A percentile compares a stretch with the other conserved stretches of the same genome.
phyloP scores from a whole-genome alignment of 1,140 invertebrate genomes.

The Calosoma granatense region DNA sequence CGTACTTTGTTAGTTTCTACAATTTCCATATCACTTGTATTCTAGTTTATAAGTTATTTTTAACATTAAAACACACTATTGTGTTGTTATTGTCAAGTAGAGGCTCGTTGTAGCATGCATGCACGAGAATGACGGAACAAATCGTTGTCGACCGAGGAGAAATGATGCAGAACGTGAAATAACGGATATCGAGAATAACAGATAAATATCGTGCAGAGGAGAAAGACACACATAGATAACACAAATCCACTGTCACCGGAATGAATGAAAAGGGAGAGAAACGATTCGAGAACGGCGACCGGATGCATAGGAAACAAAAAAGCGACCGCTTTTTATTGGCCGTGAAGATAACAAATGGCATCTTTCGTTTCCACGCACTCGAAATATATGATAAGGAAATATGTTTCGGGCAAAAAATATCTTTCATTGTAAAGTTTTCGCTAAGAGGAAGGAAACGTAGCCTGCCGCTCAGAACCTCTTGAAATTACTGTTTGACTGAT shows the following conservation, averaged over 20 bases:
- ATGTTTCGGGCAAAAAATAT: conserved; percentile 6
- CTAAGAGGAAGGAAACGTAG: not conserved
- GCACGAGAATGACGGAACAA: no score
- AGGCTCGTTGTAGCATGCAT: no score
- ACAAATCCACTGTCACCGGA: conserved; percentile 6
- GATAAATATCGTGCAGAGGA: not conserved
- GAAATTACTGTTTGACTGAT: conserved; percentile 8
- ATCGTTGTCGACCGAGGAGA: not conserved
- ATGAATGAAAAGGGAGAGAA: conserved; percentile 1
- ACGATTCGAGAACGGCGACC: not conserved
- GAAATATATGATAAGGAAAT: conserved; percentile 8
- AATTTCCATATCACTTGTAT: no score
- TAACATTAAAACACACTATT: no score
- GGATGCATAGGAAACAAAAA: conserved; percentile 7
- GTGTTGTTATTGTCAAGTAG: no score
- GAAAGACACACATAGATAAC: conserved; percentile 1
- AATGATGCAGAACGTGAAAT: conserved; percentile 1
- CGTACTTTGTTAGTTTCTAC: no score
- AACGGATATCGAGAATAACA: conserved; percentile 8
- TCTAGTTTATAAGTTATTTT: no score
- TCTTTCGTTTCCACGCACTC: conserved; percentile 8
- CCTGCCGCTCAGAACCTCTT: not conserved
- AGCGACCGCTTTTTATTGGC: not conserved
- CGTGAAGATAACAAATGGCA: conserved; percentile 8
- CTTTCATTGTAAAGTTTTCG: conserved; percentile 7